Conservation (phyloP, 2,888 invertebrate genomes). For the Himalopsyche tibetana region DNA sequence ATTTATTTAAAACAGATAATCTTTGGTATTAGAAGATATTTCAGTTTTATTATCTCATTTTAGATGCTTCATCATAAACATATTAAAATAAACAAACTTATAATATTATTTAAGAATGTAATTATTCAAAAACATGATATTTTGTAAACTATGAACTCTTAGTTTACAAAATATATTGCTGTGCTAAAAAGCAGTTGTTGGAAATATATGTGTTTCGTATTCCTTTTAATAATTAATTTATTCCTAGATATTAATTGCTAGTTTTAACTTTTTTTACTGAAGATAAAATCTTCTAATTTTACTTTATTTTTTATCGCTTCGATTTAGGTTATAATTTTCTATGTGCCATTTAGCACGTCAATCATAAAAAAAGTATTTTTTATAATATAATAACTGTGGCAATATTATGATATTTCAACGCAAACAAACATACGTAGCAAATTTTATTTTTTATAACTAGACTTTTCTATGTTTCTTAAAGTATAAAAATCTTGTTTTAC, state of each 20-base stretch:
- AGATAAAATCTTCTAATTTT: background rate
- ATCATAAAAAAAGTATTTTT: slow-evolving; percentile 15
- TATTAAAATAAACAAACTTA: too few species aligned
- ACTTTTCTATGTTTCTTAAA: background rate
- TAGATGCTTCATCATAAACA: too few species aligned
- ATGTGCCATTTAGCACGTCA: slow-evolving; percentile 30
- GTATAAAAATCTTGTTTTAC: background rate
- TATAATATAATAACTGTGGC: background rate
- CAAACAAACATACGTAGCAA: background rate
- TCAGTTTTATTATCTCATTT: too few species aligned
- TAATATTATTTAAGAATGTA: too few species aligned
- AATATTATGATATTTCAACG: slow-evolving; percentile 7
- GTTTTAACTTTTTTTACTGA: slow-evolving; percentile 25
- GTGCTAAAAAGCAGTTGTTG: too few species aligned
- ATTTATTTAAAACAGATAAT: too few species aligned
- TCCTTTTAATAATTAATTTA: slow-evolving; percentile 21
- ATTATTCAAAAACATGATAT: too few species aligned
- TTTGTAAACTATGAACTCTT: too few species aligned
- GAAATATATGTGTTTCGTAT: background rate
- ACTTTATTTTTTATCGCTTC: slow-evolving; percentile 8
- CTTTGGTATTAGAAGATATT: too few species aligned
- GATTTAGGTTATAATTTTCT: slow-evolving; percentile 11
- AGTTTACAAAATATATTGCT: too few species aligned
- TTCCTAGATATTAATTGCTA: background rate
- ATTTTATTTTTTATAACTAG: background rate